Percentiles rank a stretch among this genome's conserved stretches.
Evolutionary conservation across 2,113 vertebrate genomes (phyloP).

Genomic region (Halcyon malimbica): DNA sequence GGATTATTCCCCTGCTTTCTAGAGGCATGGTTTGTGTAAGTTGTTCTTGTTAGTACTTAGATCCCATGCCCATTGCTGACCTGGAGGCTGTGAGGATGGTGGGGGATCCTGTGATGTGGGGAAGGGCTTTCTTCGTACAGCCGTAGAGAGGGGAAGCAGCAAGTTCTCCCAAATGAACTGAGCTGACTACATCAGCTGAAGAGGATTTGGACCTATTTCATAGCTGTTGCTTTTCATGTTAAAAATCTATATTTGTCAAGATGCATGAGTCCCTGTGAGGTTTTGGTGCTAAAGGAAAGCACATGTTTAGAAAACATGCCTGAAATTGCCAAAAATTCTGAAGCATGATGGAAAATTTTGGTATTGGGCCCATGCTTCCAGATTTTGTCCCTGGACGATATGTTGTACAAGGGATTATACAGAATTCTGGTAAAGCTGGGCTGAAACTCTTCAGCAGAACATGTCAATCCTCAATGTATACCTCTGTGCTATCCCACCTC

Average conservation of each 20-base stretch:
- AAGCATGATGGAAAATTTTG: neutral
- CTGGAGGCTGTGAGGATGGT: neutral
- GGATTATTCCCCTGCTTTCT: neutral
- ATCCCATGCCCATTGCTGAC: accelerated
- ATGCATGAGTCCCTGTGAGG: neutral
- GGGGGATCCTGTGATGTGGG: neutral
- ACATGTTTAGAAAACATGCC: neutral
- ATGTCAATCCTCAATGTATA: neutral
- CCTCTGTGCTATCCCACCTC: neutral
- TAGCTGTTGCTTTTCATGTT: neutral
- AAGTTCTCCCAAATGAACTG: neutral
- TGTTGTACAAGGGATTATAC: neutral
- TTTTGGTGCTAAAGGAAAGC: neutral
- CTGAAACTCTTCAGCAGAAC: neutral
- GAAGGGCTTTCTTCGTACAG: neutral
- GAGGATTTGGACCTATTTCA: neutral
- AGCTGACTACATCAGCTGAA: neutral
- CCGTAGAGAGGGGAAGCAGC: neutral
- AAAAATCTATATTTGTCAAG: neutral
- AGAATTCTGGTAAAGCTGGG: neutral
- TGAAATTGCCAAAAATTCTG: neutral
- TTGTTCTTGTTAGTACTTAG: neutral
- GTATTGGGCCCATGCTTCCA: neutral
- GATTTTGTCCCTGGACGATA: neutral
- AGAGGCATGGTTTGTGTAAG: neutral